Evolutionary conservation across 2,888 invertebrate genomes (phyloP), one percentile per base, ranked within the genome.

Genomic region (Calliscelio sp.): DNA sequence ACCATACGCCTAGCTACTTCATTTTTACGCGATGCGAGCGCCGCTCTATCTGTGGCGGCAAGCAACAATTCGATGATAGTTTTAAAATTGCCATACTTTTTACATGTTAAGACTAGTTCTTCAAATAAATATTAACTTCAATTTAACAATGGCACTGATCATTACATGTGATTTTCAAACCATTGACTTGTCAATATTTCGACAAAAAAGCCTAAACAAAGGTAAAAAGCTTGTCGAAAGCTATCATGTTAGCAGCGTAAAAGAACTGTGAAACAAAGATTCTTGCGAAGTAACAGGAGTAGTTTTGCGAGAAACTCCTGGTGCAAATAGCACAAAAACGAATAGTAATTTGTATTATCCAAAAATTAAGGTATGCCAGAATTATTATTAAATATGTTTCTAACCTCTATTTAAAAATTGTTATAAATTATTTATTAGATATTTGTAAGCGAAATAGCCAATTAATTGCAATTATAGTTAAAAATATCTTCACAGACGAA

Each of bases 271-370:
- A 22, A 7, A 38, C 8, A n/a, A 59, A 14, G 22, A 38, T 20
- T 8, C 4, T 3, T 7, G 3, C 8, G 5, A 22, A 59, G 5
- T 63, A 25, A 63, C 25, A 16, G 63, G 63, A 25, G 24, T 63
- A 25, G 63, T 63, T 63, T 63, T 63, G 16, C 22, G 63, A 44
- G 63, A 63, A 44, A 63, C 44, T 24, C 44, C 44, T 44, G 63
- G 59, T 18, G 57, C 28, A 20, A 18, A 57, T 10, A 32, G 8
- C n/a, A 57, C n/a, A 7, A 28, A 24, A n/a, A 57, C 8, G 2
- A 14, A 59, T 20, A 22, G 38, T 32, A 59, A 59, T 38, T 10
- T 38, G 35, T 59, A 59, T 16, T 22, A 38, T 35, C 11, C 22
- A 20, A 22, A 35, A 59, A 28, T 59, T 38, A 16, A 59, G 57